phyloP scores from a whole-genome alignment of 2,888 invertebrate species.

The Noctua pronuba region DNA sequence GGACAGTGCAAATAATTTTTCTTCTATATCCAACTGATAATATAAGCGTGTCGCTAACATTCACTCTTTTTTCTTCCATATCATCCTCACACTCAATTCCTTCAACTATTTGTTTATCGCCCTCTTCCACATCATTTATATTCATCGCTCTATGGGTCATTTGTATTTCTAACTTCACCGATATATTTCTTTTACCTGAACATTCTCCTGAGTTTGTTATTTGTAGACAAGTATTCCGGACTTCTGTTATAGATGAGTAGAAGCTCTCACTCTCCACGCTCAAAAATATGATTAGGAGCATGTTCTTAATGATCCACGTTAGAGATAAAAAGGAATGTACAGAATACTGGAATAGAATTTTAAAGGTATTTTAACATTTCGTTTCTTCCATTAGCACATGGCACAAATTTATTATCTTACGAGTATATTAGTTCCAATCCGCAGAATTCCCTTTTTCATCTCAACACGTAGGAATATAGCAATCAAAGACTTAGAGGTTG shows the following conservation, averaged over 20 bases:
- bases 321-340: not conserved
- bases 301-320: slow-evolving; percentile 12
- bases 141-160: not conserved
- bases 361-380: not conserved
- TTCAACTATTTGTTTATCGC: not conserved
- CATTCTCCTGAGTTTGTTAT: not conserved
- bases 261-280: slow-evolving; percentile 25
- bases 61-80: no score
- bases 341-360: not conserved
- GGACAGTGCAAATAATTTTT: no score
- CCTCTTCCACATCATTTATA: not conserved
- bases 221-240: slow-evolving; percentile 3
- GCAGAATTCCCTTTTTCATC: not conserved
- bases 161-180: not conserved
- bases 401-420: not conserved
- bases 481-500: slow-evolving; percentile 6
- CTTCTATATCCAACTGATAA: no score
- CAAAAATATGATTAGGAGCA: not conserved
- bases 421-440: not conserved
- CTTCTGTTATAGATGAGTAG: not conserved
- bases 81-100: not conserved
- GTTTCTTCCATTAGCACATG: not conserved
- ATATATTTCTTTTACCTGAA: slow-evolving; percentile 20
- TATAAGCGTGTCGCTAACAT: no score
- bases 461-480: slow-evolving; percentile 13